Conservation (phyloP, 1,140 invertebrate species). For the Drosophila subpulchrella region DNA sequence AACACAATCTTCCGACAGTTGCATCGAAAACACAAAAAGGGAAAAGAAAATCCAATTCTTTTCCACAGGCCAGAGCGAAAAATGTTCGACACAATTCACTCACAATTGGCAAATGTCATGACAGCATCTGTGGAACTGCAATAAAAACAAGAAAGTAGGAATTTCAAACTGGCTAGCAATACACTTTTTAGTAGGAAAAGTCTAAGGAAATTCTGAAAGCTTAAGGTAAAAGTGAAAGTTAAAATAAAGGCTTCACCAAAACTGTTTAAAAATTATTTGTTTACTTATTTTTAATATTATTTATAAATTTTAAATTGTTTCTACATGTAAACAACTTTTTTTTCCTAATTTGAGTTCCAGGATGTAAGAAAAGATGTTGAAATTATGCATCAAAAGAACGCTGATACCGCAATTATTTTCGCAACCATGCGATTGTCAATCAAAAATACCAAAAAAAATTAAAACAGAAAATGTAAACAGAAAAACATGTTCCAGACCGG, state of each 20-base stretch:
- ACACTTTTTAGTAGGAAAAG: neutral
- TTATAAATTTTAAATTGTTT: too few relatives aligned
- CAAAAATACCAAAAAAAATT: conserved; percentile 39
- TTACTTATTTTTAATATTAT: too few relatives aligned
- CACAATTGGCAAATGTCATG: conserved; percentile 58
- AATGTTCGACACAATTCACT: conserved; percentile 53
- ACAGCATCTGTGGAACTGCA: conserved; percentile 47
- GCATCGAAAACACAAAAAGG: conserved; percentile 30
- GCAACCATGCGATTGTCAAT: conserved; percentile 56
- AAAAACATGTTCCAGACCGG: conserved; percentile 25
- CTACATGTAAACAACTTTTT: too few relatives aligned
- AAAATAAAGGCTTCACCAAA: too few relatives aligned
- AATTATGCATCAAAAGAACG: neutral
- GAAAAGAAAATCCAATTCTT: conserved; percentile 27
- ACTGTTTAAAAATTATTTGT: too few relatives aligned
- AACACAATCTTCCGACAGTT: conserved; percentile 58
- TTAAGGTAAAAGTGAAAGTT: too few relatives aligned
- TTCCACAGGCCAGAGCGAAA: conserved; percentile 22
- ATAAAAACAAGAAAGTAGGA: conserved; percentile 21
- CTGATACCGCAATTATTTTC: conserved; percentile 20
- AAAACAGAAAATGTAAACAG: conserved; percentile 52
- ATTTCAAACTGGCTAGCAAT: neutral
- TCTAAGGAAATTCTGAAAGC: neutral
- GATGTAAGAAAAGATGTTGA: neutral
- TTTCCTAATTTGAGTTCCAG: too few relatives aligned